Conservation (phyloP, 2,888 invertebrate genomes). For the Drosophila emarginata region DNA sequence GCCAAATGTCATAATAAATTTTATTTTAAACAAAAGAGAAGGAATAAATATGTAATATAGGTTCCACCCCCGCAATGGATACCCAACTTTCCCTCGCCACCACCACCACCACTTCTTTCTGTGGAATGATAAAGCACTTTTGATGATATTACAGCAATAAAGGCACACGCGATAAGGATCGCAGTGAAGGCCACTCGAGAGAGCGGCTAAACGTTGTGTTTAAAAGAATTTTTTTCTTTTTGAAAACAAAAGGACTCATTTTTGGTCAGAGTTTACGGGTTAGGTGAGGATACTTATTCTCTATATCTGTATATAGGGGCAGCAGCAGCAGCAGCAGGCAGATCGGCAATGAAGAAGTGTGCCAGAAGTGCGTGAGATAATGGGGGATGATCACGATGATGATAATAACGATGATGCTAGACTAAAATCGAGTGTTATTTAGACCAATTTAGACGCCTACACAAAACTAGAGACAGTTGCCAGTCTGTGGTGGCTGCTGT, state of each 20-base stretch:
- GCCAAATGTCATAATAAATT: conserved; percentile 77
- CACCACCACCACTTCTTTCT: conserved; percentile 12
- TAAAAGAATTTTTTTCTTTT: conserved; percentile 21
- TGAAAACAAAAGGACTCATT: conserved; percentile 22
- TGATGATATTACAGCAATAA: conserved; percentile 64
- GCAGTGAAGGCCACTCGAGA: conserved; percentile 56
- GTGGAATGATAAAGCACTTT: conserved; percentile 69
- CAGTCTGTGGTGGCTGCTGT: conserved; percentile 4
- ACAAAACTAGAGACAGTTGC: conserved; percentile 63
- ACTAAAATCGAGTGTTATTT: conserved; percentile 53
- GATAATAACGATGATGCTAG: conserved; percentile 26
- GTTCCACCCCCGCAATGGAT: conserved; percentile 57
- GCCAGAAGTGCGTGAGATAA: conserved; percentile 63
- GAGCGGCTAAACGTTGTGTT: conserved; percentile 67
- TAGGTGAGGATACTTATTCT: too few species aligned
- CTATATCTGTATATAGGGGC: conserved; percentile 40
- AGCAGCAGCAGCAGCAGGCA: conserved; percentile 7
- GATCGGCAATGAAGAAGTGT: conserved; percentile 56
- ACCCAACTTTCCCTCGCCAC: conserved; percentile 4
- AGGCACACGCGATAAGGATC: conserved; percentile 73
- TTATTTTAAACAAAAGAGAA: conserved; percentile 32
- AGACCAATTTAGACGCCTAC: conserved; percentile 66
- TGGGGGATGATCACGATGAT: conserved; percentile 53
- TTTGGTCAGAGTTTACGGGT: conserved; percentile 5
- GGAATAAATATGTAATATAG: conserved; percentile 30